phyloP scores from a whole-genome alignment of 2,888 invertebrate genomes.

The Callinectes sapidus region DNA sequence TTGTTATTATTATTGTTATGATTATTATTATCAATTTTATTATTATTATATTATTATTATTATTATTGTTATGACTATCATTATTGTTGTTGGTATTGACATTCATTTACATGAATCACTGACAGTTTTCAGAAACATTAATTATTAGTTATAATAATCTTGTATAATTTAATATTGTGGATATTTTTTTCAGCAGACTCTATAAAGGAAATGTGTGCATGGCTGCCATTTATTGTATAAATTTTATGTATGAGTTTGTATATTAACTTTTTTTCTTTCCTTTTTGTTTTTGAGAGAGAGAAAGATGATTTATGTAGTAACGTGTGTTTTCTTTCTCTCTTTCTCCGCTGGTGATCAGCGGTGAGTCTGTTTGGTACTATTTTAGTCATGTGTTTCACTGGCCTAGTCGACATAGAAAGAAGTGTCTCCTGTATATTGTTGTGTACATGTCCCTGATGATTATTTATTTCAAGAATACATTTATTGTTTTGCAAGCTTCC shows the following conservation, averaged over 20 bases:
- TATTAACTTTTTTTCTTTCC: background rate
- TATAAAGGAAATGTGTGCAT: background rate
- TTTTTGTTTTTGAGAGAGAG: background rate
- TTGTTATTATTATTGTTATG: background rate
- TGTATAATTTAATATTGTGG: background rate
- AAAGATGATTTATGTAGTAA: background rate
- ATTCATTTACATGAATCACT: background rate
- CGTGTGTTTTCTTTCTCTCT: background rate
- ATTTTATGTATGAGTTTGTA: background rate
- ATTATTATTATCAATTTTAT: background rate
- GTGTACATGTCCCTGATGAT: conserved; percentile 31
- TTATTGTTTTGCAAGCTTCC: conserved; percentile 22
- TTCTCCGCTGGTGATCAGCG: background rate
- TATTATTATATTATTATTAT: background rate
- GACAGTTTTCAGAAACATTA: background rate
- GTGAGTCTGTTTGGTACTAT: conserved; percentile 25
- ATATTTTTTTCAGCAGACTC: background rate
- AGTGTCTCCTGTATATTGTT: conserved; percentile 42
- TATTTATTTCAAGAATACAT: conserved; percentile 10
- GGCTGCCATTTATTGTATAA: conserved; percentile 18
- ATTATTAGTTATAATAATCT: background rate
- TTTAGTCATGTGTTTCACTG: conserved; percentile 36
- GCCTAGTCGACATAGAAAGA: conserved; percentile 10
- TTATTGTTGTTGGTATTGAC: background rate
- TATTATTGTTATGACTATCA: background rate